Evolutionary conservation across 2,888 invertebrate species (phyloP), one percentile per base, ranked within the genome.

Genomic region (Cheilosia scutellata): DNA sequence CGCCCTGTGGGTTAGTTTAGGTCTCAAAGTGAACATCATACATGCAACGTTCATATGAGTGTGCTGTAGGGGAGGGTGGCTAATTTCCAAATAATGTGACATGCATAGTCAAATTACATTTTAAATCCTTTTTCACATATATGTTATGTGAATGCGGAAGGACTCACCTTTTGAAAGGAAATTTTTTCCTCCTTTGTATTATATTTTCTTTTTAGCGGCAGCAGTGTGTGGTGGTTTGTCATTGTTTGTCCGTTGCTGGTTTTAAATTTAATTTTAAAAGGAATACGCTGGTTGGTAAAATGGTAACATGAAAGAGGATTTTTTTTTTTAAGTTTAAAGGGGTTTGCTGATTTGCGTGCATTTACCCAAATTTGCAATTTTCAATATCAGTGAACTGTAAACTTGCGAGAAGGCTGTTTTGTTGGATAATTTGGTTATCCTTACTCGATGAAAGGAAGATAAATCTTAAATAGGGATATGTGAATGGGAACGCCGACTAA

Each of bases 11-110:
- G 75, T 65, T 31, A 57, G 74, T 62, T 47, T 13, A 29, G 49
- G 33, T 70, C 27, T 58, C 66, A 37, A 84, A 84, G 80, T 84
- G 75, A 80, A 75, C 80, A 77, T 60, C 47, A 71, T 72, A 42
- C 58, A 71, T 66, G 20, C 11, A 11, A 44, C 6, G 25, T 11
- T 51, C 27, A 13, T 51, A 70, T 51, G 66, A 65, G 57, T 58
- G 25, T 27, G 27, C 16, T n/a, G 13, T 5, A 6, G 31, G 3
- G 53, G 51, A 51, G 70, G 84, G 58, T 71, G 82, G 86, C 82
- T 86, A 86, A 86, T 86, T 86, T 86, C 76, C 86, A 86, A 86
- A 82, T 82, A 86, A 86, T 86, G 82, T 86, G 86, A 86, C 86
- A 72, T 82, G 86, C 71, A 86, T 82, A 86, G 86, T 86, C 86